Evolutionary conservation across 2,888 invertebrate species (phyloP), one percentile per base, ranked within the genome.

Genomic region (Malthinus flaveolus): DNA sequence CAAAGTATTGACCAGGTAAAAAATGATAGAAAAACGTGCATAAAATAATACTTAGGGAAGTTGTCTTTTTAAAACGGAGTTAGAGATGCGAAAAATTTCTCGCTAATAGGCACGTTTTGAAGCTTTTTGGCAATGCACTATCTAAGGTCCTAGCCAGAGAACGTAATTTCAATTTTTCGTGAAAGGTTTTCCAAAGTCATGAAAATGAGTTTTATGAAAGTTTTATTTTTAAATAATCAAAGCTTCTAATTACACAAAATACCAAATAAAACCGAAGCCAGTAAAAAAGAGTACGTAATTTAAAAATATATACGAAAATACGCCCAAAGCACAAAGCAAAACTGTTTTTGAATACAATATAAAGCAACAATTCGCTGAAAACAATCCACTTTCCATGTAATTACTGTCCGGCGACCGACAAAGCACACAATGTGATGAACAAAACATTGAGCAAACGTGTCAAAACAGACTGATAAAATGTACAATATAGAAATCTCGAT

Each of bases 351-450:
- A 57, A 51, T 46, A 51, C 32, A 48, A 52, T 42, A 49, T 56
- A 45, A 48, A 56, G 46, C 56, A 50, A 42, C 23, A 23, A 23
- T 47, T 31, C 47, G 39, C 47, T 48, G 51, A 32, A 47, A 51
- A 57, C 57, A 57, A 51, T 47, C 37, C 51, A 44, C 55, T 56
- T 52, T 57, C 47, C 51, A 51, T 39, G 47, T 57, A 57, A 57
- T 57, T 57, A 57, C 57, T 57, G 51, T 57, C 57, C 57, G 47
- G 57, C 49, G 33, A 53, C 48, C 58, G 49, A 49, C 58, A 58
- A 58, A 58, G 49, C 53, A 49, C 49, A 53, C 53, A 53, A 53
- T 53, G 58, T 54, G 58, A 58, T 34, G 47, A 54, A 49, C 58
- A 58, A 53, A 53, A 53, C 58, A 58, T 54, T 37, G 53, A 54